phyloP scores from a whole-genome alignment of 2,113 vertebrate species.

The Dasypus novemcinctus region DNA sequence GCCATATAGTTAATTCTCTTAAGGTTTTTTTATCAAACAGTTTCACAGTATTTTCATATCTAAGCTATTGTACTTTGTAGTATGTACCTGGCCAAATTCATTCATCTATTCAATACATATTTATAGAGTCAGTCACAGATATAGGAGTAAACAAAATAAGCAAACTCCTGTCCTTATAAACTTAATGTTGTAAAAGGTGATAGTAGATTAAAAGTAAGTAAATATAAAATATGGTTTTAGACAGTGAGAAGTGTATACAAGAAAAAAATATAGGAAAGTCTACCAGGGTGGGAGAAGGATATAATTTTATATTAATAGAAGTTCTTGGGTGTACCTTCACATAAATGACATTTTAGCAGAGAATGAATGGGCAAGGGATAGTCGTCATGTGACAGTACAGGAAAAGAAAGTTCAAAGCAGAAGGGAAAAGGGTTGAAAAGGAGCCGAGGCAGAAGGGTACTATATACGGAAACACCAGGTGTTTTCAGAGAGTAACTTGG shows the following conservation, averaged over 20 bases:
- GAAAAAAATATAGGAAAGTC: neutral
- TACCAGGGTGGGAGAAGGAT: neutral
- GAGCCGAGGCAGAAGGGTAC: neutral
- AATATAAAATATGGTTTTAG: neutral
- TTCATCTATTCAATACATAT: too few relatives aligned
- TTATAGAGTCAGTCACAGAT: too few relatives aligned
- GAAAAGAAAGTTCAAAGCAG: neutral
- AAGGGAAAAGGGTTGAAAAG: neutral
- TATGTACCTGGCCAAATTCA: too few relatives aligned
- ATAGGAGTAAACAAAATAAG: too few relatives aligned
- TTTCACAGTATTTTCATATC: too few relatives aligned
- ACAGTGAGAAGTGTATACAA: neutral
- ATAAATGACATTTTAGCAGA: neutral
- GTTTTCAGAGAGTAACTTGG: neutral
- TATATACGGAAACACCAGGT: fast-evolving
- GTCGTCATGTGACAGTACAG: neutral
- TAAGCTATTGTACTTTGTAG: too few relatives aligned
- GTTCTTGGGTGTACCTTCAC: neutral
- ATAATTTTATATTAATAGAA: neutral
- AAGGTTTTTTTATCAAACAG: too few relatives aligned
- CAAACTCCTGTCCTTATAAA: neutral
- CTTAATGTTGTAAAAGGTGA: neutral
- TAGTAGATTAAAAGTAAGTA: neutral
- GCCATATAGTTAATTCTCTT: too few relatives aligned
- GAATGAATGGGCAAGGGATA: neutral